Evolutionary conservation across 2,888 invertebrate genomes (phyloP).

Genomic region (Eudasyphora cyanicolor): DNA sequence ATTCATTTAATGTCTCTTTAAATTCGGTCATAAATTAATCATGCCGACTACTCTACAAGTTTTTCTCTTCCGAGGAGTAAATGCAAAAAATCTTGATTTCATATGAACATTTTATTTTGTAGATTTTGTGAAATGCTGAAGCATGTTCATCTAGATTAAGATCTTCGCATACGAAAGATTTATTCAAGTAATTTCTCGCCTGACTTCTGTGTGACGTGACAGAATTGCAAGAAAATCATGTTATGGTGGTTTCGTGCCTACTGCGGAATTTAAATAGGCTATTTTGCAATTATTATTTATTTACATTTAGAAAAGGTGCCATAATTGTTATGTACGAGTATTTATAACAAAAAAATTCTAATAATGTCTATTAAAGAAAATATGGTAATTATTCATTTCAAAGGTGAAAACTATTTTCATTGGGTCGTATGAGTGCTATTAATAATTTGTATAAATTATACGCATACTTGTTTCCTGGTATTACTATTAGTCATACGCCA

Average conservation of each 20-base stretch:
- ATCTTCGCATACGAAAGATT: too few species aligned
- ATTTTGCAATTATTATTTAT: background rate
- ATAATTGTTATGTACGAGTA: constrained; percentile 44
- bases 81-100: background rate
- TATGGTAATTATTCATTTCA: too few species aligned
- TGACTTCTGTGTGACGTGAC: background rate
- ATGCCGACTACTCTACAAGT: background rate
- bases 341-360: background rate
- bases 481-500: too few species aligned
- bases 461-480: too few species aligned
- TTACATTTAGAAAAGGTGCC: too few species aligned
- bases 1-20: background rate
- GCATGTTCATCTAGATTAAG: background rate
- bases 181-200: background rate
- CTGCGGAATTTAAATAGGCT: background rate
- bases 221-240: background rate
- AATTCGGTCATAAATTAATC: background rate
- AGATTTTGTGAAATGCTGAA: too few species aligned
- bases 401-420: too few species aligned
- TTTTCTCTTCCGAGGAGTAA: background rate
- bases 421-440: too few species aligned
- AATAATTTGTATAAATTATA: too few species aligned
- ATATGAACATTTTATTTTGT: background rate
- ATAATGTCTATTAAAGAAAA: too few species aligned
- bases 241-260: too few species aligned